Base-by-base conservation (phyloP, 2,888 invertebrate genomes). In the Amphipoea lucens region DNA sequence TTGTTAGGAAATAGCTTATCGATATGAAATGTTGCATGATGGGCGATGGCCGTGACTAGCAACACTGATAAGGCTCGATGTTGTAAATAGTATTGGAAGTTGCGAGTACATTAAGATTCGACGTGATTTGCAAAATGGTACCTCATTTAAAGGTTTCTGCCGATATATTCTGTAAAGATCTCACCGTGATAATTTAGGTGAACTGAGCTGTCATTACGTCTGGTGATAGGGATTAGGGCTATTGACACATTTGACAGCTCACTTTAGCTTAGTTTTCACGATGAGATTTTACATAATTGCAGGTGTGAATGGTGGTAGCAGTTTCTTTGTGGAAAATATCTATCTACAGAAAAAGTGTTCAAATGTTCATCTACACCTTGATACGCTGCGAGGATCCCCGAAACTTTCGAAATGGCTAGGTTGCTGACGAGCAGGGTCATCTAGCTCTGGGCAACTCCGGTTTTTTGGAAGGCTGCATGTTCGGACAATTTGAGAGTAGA, bases 1-100 rank as follows among this genome's bases (percentile, higher is more conserved):
- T 81, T 54, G 69, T 78, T 79, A 80, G 62, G 7, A 69, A 69
- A 76, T 66, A 73, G 68, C 23, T 63, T 76, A 72, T 75, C 76
- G 29, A 36, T 17, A 51, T 62, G 79, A 66, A 86, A 72, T 74
- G 72, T 75, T 79, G 76, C 74, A 57, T 60, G 63, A 48, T 77
- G 36, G 60, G 36, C 72, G 62, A 72, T 66, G 68, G 36, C 87
- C 84, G 84, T 86, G 78, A 78, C 79, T 87, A 29, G 70, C 66
- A 48, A 67, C 29, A 67, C 54, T 69, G 85, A 85, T 87, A 79
- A 77, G 69, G 51, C 45, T 63, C 51, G 54, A 68, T 77, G 73
- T 76, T 76, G 83, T 69, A 63, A 78, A 75, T 70, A 20, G 51
- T 75, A 75, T 78, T 74, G 62, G 29, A 71, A 40, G 60, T 66